Conservation (phyloP, 2,113 vertebrate genomes). For the Rhipidura dahli region DNA sequence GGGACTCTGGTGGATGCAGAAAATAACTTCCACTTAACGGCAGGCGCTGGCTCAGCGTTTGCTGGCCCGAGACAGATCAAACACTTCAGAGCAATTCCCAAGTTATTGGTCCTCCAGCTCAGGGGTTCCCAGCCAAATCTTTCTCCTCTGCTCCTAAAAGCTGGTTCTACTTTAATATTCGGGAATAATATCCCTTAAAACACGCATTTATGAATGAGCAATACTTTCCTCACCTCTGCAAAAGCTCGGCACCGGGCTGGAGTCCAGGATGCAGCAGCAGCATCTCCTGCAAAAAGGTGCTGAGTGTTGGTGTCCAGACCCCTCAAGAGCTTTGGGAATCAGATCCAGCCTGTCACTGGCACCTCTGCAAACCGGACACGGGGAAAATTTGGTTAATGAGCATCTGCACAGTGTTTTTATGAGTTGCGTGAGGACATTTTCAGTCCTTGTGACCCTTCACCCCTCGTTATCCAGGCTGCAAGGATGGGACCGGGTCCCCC, state of each 20-base stretch:
- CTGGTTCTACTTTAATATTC: conserved; percentile 26
- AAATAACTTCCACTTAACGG: conserved; percentile 49
- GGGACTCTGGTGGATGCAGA: conserved; percentile 38
- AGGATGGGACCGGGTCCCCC: neutral
- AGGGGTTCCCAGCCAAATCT: conserved; percentile 24
- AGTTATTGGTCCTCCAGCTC: conserved; percentile 41
- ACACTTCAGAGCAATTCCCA: conserved; percentile 35
- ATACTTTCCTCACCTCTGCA: neutral
- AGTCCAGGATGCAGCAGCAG: neutral
- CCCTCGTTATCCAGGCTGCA: neutral
- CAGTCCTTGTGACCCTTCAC: neutral
- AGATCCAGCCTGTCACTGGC: neutral
- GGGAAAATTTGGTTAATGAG: neutral
- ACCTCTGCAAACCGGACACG: neutral
- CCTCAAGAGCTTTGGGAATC: neutral
- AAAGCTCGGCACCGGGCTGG: neutral
- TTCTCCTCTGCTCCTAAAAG: conserved; percentile 22
- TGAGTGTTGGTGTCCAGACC: neutral
- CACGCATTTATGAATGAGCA: neutral
- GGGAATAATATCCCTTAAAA: neutral
- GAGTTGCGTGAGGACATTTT: neutral
- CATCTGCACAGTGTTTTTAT: neutral
- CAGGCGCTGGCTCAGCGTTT: conserved; percentile 28
- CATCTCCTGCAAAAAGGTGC: neutral
- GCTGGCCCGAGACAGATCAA: conserved; percentile 12